Conservation (phyloP, 2,113 vertebrate genomes). For the Amphilophus citrinellus region DNA sequence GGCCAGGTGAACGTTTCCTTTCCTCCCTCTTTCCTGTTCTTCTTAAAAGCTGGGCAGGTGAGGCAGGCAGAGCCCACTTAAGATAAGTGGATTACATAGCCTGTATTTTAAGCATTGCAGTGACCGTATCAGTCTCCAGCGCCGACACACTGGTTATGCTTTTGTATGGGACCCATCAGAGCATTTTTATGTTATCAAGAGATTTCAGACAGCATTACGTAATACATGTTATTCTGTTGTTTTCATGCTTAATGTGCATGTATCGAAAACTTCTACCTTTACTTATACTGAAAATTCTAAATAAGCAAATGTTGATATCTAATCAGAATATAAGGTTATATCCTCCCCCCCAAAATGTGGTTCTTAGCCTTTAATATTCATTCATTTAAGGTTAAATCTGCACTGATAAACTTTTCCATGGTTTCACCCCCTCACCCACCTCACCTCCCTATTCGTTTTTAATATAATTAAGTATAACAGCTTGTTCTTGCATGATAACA, state of each 20-base stretch:
- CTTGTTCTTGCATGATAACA: background rate
- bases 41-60: slow-evolving; percentile 71
- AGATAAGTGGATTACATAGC: slow-evolving; percentile 77
- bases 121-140: slow-evolving; percentile 50
- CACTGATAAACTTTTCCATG: background rate
- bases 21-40: slow-evolving; percentile 67
- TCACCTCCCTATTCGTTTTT: background rate
- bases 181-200: background rate
- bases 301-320: background rate
- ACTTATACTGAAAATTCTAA: background rate
- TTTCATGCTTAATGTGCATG: background rate
- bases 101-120: slow-evolving; percentile 62
- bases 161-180: slow-evolving; percentile 9
- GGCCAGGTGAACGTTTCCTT: slow-evolving; percentile 65
- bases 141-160: slow-evolving; percentile 32
- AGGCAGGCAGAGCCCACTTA: slow-evolving; percentile 66
- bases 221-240: background rate
- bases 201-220: background rate
- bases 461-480: background rate
- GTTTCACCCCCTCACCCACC: background rate
- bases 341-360: background rate
- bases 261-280: background rate
- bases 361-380: background rate
- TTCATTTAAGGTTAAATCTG: background rate
- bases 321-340: background rate